Conservation (phyloP, 2,113 vertebrate genomes). For the Petrocephalus zakoni region DNA sequence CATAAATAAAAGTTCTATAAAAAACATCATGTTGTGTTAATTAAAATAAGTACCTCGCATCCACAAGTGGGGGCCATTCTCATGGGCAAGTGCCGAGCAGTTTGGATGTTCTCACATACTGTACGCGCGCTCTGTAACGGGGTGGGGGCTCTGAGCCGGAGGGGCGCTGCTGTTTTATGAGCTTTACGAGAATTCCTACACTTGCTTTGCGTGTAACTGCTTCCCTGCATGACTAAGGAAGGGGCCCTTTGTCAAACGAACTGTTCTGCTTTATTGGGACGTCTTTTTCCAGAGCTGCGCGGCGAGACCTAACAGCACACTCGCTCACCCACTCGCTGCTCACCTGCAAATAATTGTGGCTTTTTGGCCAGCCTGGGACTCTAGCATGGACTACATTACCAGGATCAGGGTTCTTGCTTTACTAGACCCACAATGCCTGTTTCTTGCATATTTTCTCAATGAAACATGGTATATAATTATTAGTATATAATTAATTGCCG, state of each 20-base stretch:
- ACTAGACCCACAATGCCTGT: conserved; percentile 47
- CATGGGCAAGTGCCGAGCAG: conserved; percentile 34
- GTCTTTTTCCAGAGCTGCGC: conserved; percentile 39
- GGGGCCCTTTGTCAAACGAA: conserved; percentile 47
- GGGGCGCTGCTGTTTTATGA: conserved; percentile 20
- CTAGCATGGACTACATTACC: conserved; percentile 50
- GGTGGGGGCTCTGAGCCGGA: background rate
- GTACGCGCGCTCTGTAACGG: background rate
- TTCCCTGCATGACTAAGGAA: conserved; percentile 38
- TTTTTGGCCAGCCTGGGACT: conserved; percentile 44
- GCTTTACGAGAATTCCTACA: conserved; percentile 34
- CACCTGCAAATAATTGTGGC: conserved; percentile 56
- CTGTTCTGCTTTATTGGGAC: conserved; percentile 47
- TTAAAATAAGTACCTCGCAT: conserved; percentile 54
- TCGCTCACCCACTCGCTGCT: background rate
- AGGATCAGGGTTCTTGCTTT: conserved; percentile 50
- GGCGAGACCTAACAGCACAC: background rate
- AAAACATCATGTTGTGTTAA: conserved; percentile 59
- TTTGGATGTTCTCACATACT: conserved; percentile 18
- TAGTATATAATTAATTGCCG: background rate
- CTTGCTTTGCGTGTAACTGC: conserved; percentile 24
- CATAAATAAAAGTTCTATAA: conserved; percentile 48
- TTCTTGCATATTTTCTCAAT: conserved; percentile 53
- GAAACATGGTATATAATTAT: conserved; percentile 34
- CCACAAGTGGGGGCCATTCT: conserved; percentile 19